Conservation (phyloP, 37 sponge, comb jelly and placozoan species). For the Lycopodina hypogea region DNA sequence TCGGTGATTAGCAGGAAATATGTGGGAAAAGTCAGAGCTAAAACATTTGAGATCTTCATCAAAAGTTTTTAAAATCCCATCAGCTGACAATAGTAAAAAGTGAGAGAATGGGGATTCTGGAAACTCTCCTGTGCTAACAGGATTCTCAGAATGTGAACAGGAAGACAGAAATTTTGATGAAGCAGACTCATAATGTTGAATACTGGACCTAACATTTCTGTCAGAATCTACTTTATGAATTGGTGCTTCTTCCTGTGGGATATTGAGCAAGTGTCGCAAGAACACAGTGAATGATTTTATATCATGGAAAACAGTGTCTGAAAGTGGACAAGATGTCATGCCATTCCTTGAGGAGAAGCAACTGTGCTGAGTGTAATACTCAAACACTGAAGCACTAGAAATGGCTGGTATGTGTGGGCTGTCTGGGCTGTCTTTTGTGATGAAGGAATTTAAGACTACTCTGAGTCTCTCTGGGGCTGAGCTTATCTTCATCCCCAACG, state of each 20-base stretch:
- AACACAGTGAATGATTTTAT: background rate
- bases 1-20: background rate
- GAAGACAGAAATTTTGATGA: no score
- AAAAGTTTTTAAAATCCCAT: background rate
- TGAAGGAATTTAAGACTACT: slow-evolving; percentile 15
- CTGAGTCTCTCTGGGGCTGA: slow-evolving; percentile 22
- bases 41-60: background rate
- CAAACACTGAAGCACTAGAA: background rate
- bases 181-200: background rate
- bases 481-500: slow-evolving; percentile 44
- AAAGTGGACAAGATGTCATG: background rate
- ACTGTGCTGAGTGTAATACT: background rate
- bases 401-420: background rate
- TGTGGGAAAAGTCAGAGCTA: background rate
- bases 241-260: background rate
- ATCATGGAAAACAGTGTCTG: slow-evolving; percentile 1
- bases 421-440: background rate
- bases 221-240: background rate
- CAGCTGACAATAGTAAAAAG: background rate
- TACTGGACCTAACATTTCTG: background rate
- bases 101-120: background rate
- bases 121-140: background rate
- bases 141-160: background rate
- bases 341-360: background rate
- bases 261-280: background rate